Conservation (phyloP, 2,113 vertebrate species). For the Micromys minutus region DNA sequence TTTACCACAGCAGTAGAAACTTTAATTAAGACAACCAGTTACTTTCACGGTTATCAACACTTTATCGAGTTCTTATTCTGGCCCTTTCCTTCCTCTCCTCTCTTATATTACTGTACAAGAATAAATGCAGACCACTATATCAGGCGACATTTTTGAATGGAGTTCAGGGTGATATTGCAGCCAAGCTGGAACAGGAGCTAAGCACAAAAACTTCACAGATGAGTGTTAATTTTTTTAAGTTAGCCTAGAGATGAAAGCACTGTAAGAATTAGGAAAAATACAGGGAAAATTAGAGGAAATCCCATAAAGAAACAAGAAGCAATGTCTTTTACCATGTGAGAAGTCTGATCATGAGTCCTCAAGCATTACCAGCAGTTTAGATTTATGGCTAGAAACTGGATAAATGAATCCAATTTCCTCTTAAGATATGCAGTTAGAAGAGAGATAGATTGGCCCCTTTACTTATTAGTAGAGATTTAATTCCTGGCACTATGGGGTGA, state of each 20-base stretch:
- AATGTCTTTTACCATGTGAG: not conserved
- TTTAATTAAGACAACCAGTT: not conserved
- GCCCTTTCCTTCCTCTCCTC: not conserved
- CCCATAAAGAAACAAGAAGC: not conserved
- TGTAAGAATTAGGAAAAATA: not conserved
- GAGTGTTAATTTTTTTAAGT: not conserved
- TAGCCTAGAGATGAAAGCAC: not conserved
- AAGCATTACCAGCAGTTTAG: conserved; percentile 35
- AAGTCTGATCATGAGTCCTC: not conserved
- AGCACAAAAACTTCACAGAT: not conserved
- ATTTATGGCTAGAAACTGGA: conserved; percentile 36
- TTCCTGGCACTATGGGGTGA: not conserved
- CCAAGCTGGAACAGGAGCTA: not conserved
- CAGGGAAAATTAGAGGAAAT: not conserved
- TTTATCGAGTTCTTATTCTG: not conserved
- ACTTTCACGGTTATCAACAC: not conserved
- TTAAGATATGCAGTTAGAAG: not conserved
- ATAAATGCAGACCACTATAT: not conserved
- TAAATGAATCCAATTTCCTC: conserved; percentile 30
- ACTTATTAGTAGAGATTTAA: conserved; percentile 8
- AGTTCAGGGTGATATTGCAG: not conserved
- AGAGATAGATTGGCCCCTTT: not conserved
- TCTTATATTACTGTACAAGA: not conserved
- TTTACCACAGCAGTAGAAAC: not conserved
- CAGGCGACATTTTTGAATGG: not conserved